A percentile compares a stretch with the other conserved stretches of the same genome.
These are phyloP conservation scores for Wiebesia pumilae DNA, from an alignment of 1,140 invertebrate species.

Conservation along the genomic window DNA sequence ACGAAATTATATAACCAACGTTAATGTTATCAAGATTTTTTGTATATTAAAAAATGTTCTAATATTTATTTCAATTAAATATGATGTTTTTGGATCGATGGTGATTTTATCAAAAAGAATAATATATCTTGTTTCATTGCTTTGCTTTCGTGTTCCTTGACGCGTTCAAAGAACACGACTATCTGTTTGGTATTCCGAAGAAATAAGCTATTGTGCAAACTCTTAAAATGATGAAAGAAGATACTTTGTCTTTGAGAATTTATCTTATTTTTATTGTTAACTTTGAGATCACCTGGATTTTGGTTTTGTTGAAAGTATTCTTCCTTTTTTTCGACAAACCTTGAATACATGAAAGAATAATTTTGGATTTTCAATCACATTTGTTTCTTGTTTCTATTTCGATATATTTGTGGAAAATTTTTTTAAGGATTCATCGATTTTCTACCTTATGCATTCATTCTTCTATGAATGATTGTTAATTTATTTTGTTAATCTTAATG, in stretches of 20 bases:
- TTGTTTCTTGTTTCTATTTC: too few relatives aligned
- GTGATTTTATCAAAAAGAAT: neutral
- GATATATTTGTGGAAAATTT: too few relatives aligned
- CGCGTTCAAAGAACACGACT: neutral
- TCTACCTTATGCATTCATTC: too few relatives aligned
- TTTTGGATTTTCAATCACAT: too few relatives aligned
- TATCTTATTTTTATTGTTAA: neutral
- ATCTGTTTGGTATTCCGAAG: neutral
- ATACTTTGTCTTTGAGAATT: slow-evolving; percentile 8
- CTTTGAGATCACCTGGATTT: neutral
- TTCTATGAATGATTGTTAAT: too few relatives aligned
- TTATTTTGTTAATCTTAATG: too few relatives aligned
- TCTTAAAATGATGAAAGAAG: slow-evolving; percentile 1
- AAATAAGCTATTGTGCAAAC: neutral
- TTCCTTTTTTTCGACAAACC: neutral
- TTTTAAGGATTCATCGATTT: too few relatives aligned
- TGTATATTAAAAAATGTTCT: neutral
- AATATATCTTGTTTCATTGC: slow-evolving; percentile 15
- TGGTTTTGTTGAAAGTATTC: neutral
- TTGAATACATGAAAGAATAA: too few relatives aligned
- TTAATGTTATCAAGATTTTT: neutral
- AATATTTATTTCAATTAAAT: neutral
- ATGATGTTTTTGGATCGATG: neutral
- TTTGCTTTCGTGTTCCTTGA: slow-evolving; percentile 9
- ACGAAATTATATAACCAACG: too few relatives aligned